Evolutionary conservation across 2,888 invertebrate species (phyloP), one percentile per base, ranked within the genome.

Genomic region (Caradrina clavipalpis): DNA sequence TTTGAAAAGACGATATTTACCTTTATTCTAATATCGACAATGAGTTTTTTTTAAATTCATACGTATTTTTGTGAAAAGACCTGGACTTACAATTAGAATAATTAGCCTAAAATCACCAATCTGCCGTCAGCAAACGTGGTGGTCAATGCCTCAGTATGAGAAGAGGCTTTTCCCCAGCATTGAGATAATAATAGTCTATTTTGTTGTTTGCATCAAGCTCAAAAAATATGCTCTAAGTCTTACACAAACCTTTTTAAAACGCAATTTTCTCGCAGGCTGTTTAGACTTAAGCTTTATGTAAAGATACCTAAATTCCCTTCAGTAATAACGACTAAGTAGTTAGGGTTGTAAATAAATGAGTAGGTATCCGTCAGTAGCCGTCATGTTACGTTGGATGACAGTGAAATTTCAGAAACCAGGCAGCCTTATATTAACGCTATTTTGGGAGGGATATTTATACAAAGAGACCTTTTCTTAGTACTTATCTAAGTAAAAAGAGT

Each of bases 301-400:
- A 15, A 21, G 6, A 15, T 49, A 76, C 21, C 11, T 62, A 54
- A 51, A 47, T 51, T 56, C 10, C 26, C 42, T 35, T 26, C 1
- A 22, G 39, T 65, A 58, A 39, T 39, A 39, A 61, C 62, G 17
- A 61, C 35, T 6, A 26, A 58, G 58, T 59, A 51, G 45, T 57
- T 19, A 58, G 13, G 19, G 8, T 42, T 39, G 39, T 73, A 59
- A 73, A 73, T 66, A 73, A 79, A 65, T 73, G 6, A 51, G 70
- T 55, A 47, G 45, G 22, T 39, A 65, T 11, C 15, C 15, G 45
- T 10, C n/a, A 49, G 49, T 49, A 51, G 22, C 19, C n/a, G 50
- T 73, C 47, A 31, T 42, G 57, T 31, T 58, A 55, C 60, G 10
- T 42, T 17, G 21, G 45, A 57, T 45, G 19, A 45, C 56, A 57